phyloP scores from a whole-genome alignment of 2,888 invertebrate species.

The Galerucella pusilla region DNA sequence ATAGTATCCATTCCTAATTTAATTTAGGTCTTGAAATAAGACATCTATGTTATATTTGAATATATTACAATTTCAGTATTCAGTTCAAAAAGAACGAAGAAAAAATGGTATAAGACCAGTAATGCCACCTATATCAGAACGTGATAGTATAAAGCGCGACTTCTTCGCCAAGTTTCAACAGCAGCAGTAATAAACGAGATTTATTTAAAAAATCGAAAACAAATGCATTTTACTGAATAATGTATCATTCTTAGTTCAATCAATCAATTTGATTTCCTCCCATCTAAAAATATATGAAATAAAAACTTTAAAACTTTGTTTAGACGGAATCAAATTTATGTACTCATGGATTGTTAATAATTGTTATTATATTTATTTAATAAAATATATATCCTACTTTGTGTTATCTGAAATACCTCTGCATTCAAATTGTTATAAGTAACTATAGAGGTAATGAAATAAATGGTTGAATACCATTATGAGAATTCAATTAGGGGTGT shows the following conservation, averaged over 20 bases:
- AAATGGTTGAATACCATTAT: no score
- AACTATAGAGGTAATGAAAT: no score
- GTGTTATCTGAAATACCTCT: no score
- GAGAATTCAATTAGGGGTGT: no score
- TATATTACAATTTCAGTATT: conserved; percentile 66
- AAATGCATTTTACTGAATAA: neutral
- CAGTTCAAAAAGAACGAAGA: conserved; percentile 71
- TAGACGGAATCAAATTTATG: no score
- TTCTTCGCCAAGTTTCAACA: conserved; percentile 29
- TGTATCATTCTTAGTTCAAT: conserved; percentile 5
- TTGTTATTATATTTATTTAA: no score
- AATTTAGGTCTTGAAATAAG: neutral
- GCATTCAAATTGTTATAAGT: no score
- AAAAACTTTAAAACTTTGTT: no score
- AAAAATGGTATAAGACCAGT: conserved; percentile 73
- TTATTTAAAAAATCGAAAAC: neutral
- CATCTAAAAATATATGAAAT: neutral
- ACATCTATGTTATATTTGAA: neutral
- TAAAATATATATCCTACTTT: no score
- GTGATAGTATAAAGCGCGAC: conserved; percentile 71
- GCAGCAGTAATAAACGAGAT: neutral
- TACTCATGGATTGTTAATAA: no score
- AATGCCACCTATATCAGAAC: conserved; percentile 77
- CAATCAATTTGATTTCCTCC: neutral
- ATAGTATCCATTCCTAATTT: neutral